These are phyloP conservation scores for Triops cancriformis DNA, from an alignment of 1,140 invertebrate species.

Conservation along the genomic window DNA sequence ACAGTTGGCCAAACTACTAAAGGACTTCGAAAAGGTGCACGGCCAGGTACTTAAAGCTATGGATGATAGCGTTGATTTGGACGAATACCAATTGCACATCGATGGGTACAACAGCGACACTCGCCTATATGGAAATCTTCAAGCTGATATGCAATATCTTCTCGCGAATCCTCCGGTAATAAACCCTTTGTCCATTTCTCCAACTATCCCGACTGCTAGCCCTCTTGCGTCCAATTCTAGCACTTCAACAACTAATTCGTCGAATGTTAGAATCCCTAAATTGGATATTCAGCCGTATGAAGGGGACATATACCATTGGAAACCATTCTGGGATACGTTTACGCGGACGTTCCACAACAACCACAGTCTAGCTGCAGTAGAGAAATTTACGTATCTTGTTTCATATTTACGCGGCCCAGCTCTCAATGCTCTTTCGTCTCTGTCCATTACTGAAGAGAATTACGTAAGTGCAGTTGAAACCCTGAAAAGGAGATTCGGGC, in stretches of 20 bases:
- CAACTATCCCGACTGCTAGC: not conserved
- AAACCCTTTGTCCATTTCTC: not conserved
- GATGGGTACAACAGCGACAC: not conserved
- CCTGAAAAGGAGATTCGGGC: not conserved
- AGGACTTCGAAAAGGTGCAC: too few species aligned
- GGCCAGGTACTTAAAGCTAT: too few species aligned
- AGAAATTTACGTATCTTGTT: not conserved
- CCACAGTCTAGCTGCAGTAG: not conserved
- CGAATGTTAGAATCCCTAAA: not conserved
- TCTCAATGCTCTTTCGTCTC: not conserved
- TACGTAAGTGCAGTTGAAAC: not conserved
- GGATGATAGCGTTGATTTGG: too few species aligned
- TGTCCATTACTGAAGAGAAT: not conserved
- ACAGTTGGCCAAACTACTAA: too few species aligned
- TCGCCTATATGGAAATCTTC: not conserved
- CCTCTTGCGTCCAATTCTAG: not conserved
- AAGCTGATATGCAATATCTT: not conserved
- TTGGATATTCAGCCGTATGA: not conserved
- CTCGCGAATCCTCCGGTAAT: not conserved
- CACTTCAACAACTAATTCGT: not conserved
- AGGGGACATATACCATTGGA: not conserved
- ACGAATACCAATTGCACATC: not conserved
- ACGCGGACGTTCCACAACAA: not conserved
- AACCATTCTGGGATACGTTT: not conserved
- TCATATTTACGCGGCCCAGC: not conserved